A percentile compares a stretch with the other conserved stretches of the same genome.
phyloP scores from a whole-genome alignment of 2,113 vertebrate species.

The Marcusenius ussheri region DNA sequence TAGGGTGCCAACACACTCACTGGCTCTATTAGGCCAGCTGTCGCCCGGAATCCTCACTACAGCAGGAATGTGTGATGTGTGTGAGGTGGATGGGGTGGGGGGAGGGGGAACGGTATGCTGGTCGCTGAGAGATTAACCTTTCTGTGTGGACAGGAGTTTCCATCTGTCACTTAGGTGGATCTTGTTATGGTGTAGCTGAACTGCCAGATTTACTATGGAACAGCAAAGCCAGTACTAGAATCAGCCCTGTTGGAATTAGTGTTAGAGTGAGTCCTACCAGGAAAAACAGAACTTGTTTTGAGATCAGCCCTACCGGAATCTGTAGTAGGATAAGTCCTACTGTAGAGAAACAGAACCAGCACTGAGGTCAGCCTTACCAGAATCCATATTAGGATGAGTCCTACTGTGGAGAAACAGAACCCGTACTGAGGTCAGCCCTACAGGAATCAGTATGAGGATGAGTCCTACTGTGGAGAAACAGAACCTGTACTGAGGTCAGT shows the following conservation, averaged over 20 bases:
- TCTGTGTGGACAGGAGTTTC: background rate
- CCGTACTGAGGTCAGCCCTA: background rate
- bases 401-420: too few species aligned
- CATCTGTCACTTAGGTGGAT: background rate
- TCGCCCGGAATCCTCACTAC: constrained; percentile 54
- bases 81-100: constrained; percentile 47
- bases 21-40: constrained; percentile 52
- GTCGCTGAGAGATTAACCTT: background rate
- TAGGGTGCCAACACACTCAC: background rate
- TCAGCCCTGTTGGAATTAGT: background rate
- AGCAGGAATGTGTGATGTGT: constrained; percentile 54
- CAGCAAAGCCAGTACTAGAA: background rate
- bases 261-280: background rate
- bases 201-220: background rate
- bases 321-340: background rate
- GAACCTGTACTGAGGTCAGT: background rate
- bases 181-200: background rate
- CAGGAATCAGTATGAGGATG: background rate
- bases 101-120: constrained; percentile 28
- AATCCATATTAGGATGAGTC: background rate
- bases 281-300: background rate
- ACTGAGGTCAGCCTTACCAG: background rate
- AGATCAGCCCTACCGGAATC: background rate
- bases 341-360: too few species aligned
- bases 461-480: background rate